Evolutionary conservation across 2,888 invertebrate genomes (phyloP), one percentile per base, ranked within the genome.

Genomic region (Melanostoma mellinum): DNA sequence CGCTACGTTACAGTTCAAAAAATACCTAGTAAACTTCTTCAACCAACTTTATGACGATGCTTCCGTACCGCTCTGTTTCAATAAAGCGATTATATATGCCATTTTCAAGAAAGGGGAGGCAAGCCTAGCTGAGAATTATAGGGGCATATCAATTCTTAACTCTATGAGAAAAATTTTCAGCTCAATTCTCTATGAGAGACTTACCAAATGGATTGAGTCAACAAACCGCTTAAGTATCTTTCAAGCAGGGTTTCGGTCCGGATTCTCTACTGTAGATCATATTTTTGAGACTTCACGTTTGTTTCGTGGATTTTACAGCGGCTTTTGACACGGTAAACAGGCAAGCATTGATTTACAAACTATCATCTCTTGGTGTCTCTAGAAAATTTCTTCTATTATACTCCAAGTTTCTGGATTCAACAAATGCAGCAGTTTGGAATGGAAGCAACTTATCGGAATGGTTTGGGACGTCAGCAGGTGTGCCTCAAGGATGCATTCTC

Each of bases 191-290:
- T 55, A 52, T 30, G 40, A 4, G 2, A 38, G 56, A n/a, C 33
- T 68, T 32, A 4, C 33, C 3, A 32, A 0, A 4, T 69, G 53
- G 42, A 56, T 56, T 2, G 56, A 69, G 8, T 1, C 3, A 2
- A 42, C n/a, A 1, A 68, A 40, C 6, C n/a, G n/a, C n/a, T 30
- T 68, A 8, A 40, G 30, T 9, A 42, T 38, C 3, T 69, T 53
- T 56, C 69, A 69, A 52, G 69, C 69, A 2, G 56, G 69, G 2
- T 69, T 69, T 44, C 42, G 69, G 2, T 35, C 36, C 2, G 53
- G 32, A 3, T 68, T 40, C 35, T 42, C 55, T 3, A 68, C 53
- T 6, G 4, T 55, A 3, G 56, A 69, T 8, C 33, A 69, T 9
- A 53, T 53, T 32, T 69, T 53, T 35, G 48, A 68, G 38, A 32